Evolutionary conservation across 2,113 vertebrate species (phyloP).

Genomic region (Colinus virginianus): DNA sequence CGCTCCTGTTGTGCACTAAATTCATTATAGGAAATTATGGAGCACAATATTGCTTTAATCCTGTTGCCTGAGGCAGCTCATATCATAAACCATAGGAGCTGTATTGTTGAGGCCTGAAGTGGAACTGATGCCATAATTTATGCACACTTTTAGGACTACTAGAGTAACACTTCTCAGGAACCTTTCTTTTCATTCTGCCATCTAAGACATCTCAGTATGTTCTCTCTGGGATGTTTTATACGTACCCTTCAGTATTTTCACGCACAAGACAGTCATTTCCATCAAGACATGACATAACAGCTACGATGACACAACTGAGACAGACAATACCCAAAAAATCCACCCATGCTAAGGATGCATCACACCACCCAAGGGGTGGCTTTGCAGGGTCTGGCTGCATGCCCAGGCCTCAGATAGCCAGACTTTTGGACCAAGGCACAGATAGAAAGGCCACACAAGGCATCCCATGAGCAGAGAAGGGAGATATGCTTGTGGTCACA

Average conservation of each 20-base stretch:
- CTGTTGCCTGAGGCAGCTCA: neutral
- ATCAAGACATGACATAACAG: neutral
- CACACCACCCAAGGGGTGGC: neutral
- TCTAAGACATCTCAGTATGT: neutral
- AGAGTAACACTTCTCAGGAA: neutral
- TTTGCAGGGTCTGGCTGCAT: accelerated
- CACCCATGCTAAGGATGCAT: accelerated
- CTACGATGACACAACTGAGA: neutral
- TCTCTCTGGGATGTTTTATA: neutral
- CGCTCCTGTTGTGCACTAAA: neutral
- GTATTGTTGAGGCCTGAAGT: neutral
- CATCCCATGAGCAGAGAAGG: no score
- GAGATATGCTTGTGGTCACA: neutral
- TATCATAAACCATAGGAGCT: neutral
- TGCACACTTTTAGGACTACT: neutral
- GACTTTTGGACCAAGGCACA: neutral
- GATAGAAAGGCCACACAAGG: neutral
- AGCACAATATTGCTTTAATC: neutral
- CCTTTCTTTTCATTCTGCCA: neutral
- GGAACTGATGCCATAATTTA: constrained; percentile 15
- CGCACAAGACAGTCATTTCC: neutral
- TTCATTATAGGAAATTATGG: neutral
- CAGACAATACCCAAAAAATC: neutral
- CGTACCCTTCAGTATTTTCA: neutral
- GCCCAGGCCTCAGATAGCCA: neutral